Conservation (phyloP, 2,113 vertebrate genomes). For the Turdus rufiventris region DNA sequence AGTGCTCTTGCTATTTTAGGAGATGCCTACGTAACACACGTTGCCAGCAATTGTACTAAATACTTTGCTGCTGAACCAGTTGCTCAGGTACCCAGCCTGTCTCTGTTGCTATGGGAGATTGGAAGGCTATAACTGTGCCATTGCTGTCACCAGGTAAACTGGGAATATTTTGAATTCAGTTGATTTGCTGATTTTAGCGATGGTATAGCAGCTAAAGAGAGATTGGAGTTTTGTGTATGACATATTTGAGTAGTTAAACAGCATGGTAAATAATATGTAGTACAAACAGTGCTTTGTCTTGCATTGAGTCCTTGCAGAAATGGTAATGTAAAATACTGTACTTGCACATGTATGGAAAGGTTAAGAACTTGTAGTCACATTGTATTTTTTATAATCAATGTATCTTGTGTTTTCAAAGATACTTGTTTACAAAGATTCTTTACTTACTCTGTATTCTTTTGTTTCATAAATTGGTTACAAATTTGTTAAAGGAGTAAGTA, state of each 20-base stretch:
- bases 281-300: neutral
- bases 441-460: neutral
- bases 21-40: constrained; percentile 68
- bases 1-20: constrained; percentile 73
- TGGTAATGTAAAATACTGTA: neutral
- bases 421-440: neutral
- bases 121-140: constrained; percentile 81
- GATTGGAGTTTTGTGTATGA: neutral
- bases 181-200: neutral
- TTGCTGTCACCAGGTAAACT: constrained; percentile 80
- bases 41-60: constrained; percentile 58
- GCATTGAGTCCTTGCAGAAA: neutral
- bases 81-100: constrained; percentile 66
- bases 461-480: neutral
- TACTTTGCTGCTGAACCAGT: constrained; percentile 64
- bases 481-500: neutral
- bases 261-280: neutral
- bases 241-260: neutral
- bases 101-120: constrained; percentile 89
- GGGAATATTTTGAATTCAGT: neutral
- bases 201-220: neutral
- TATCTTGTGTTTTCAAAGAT: neutral
- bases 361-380: neutral
- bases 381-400: neutral
- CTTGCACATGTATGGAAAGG: neutral